Percentiles rank a stretch among this genome's conserved stretches.
phyloP scores from a whole-genome alignment of 2,888 invertebrate species.

The Druceiella hillmani region DNA sequence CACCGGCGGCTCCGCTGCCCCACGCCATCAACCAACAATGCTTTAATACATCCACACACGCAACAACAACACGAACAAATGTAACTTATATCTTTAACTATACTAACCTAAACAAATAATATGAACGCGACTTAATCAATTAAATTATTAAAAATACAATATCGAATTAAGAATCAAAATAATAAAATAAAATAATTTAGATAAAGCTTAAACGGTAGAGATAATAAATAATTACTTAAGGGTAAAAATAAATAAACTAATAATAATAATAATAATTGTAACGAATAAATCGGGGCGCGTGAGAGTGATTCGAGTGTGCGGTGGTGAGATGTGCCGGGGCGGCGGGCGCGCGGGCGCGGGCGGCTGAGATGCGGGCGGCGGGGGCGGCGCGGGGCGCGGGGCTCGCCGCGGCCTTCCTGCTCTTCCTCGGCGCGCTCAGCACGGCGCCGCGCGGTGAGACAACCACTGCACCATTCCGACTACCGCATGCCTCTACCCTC shows the following conservation, averaged over 20 bases:
- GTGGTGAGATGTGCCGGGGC: slow-evolving; percentile 40
- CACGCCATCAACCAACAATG: slow-evolving; percentile 52
- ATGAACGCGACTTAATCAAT: no score
- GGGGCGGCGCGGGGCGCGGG: slow-evolving; percentile 43
- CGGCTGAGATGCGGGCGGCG: slow-evolving; percentile 48
- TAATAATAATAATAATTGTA: no score
- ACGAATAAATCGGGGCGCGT: slow-evolving; percentile 42
- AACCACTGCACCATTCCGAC: background rate
- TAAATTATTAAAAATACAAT: no score
- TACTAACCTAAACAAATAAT: no score
- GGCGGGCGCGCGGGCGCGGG: slow-evolving; percentile 34
- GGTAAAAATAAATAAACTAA: no score
- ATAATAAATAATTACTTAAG: no score
- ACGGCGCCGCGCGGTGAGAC: slow-evolving; percentile 43
- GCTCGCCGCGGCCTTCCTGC: slow-evolving; percentile 50
- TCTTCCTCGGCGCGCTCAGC: slow-evolving; percentile 42
- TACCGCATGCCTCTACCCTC: background rate
- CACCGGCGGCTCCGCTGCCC: slow-evolving; percentile 54
- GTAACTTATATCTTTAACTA: no score
- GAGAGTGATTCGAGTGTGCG: slow-evolving; percentile 24
- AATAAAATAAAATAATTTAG: no score
- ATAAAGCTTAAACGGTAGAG: no score
- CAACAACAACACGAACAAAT: no score
- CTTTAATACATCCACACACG: slow-evolving; percentile 47
- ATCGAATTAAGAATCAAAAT: no score